Conservation (phyloP, 1,140 invertebrate genomes). For the Drosophila serrata region DNA sequence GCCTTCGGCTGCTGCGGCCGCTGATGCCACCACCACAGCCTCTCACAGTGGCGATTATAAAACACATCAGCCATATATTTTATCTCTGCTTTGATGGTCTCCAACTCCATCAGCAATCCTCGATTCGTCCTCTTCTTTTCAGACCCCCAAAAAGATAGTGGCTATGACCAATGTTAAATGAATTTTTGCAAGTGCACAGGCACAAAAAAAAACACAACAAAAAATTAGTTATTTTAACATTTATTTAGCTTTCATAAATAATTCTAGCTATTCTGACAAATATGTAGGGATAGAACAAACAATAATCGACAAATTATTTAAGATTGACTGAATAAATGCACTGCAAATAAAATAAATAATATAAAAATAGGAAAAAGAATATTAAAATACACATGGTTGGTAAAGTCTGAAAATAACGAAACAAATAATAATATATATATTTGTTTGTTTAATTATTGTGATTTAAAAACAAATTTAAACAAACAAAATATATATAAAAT, state of each 20-base stretch:
- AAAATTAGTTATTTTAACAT: background rate
- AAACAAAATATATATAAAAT: too few species aligned
- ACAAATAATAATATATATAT: background rate
- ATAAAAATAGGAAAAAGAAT: too few species aligned
- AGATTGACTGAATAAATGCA: background rate
- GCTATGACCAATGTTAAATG: constrained; percentile 15
- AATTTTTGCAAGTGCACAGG: constrained; percentile 11
- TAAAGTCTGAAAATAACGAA: background rate
- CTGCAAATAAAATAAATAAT: background rate
- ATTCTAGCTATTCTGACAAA: constrained; percentile 6
- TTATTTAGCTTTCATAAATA: background rate
- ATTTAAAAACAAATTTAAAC: too few species aligned
- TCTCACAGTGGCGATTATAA: constrained; percentile 37
- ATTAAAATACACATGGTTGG: too few species aligned
- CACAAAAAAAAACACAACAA: background rate
- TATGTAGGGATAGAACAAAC: background rate
- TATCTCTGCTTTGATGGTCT: constrained; percentile 33
- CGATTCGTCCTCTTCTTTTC: background rate
- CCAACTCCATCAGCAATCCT: constrained; percentile 16
- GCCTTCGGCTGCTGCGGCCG: constrained; percentile 23
- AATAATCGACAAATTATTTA: background rate
- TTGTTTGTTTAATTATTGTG: too few species aligned
- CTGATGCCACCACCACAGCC: background rate
- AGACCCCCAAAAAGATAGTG: constrained; percentile 8
- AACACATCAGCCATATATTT: constrained; percentile 37